phyloP scores from a whole-genome alignment of 2,113 vertebrate species.

The Mungos mungo region DNA sequence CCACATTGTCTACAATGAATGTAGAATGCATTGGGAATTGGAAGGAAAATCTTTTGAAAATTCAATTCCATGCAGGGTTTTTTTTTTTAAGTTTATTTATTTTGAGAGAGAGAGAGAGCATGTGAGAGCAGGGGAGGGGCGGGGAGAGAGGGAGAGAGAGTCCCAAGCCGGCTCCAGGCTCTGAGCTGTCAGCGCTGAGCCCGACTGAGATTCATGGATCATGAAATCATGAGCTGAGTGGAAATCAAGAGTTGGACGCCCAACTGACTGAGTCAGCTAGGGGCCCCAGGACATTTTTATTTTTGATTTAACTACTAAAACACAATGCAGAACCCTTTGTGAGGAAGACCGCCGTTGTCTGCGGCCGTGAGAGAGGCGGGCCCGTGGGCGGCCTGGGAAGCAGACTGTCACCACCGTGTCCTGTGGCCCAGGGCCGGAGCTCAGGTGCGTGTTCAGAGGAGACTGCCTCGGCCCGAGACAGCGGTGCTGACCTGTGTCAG shows the following conservation, averaged over 20 bases:
- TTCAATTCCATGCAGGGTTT: background rate
- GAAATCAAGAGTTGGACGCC: background rate
- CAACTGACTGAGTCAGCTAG: background rate
- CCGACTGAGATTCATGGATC: rapidly evolving
- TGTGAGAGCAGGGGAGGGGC: background rate
- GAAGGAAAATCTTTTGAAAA: background rate
- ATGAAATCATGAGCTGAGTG: background rate
- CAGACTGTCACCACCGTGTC: too few relatives aligned
- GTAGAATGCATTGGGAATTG: background rate
- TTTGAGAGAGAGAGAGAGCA: background rate
- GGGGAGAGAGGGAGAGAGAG: background rate
- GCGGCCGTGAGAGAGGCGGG: background rate
- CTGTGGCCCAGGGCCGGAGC: background rate
- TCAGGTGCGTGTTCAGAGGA: rapidly evolving
- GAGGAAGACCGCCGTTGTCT: background rate
- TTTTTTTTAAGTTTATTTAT: background rate
- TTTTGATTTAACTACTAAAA: background rate
- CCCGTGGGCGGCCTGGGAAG: too few relatives aligned
- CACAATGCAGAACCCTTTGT: background rate
- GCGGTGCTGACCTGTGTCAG: background rate
- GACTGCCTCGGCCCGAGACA: background rate
- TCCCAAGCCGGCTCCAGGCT: background rate
- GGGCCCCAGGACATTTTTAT: background rate
- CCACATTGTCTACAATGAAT: background rate
- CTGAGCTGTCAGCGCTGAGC: background rate